A percentile compares a stretch with the other conserved stretches of the same genome.
These are phyloP conservation scores for Sussaba pulchella DNA, from an alignment of 2,888 invertebrate species.

Conservation along the genomic window DNA sequence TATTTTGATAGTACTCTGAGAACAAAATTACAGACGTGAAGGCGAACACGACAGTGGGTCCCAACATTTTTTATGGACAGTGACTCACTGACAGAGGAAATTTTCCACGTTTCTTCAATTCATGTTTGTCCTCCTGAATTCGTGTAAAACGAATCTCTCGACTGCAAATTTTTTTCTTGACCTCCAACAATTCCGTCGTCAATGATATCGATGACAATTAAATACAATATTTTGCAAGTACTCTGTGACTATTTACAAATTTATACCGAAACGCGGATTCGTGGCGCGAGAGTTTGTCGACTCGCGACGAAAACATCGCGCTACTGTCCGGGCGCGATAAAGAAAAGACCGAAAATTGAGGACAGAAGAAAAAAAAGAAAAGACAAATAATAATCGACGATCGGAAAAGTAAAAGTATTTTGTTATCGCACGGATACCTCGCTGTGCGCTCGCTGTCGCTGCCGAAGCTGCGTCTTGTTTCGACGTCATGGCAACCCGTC, in stretches of 20 bases:
- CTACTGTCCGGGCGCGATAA: conserved; percentile 2
- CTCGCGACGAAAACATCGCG: conserved; percentile 47
- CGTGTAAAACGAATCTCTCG: not conserved
- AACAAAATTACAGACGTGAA: too few relatives aligned
- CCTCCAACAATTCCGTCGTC: not conserved
- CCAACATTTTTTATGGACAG: too few relatives aligned
- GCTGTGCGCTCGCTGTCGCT: conserved; percentile 5
- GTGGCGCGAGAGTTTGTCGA: conserved; percentile 22
- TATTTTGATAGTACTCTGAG: too few relatives aligned
- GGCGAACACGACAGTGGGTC: too few relatives aligned
- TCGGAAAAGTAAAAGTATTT: conserved; percentile 15
- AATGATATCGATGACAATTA: not conserved
- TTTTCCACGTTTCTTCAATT: not conserved
- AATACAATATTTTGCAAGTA: not conserved
- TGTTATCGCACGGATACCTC: conserved; percentile 27
- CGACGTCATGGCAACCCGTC: conserved; percentile 21
- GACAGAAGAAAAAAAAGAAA: not conserved
- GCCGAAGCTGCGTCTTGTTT: conserved; percentile 36
- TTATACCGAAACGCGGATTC: conserved; percentile 37
- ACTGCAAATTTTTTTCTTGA: not conserved
- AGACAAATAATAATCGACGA: conserved; percentile 15
- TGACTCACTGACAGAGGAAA: too few relatives aligned
- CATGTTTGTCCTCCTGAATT: not conserved
- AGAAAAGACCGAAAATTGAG: conserved; percentile 1
- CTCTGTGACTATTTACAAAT: conserved; percentile 40